Percentiles rank a stretch among this genome's conserved stretches.
Conservation (phyloP, 2,888 invertebrate genomes). For the Sussaba pulchella region DNA sequence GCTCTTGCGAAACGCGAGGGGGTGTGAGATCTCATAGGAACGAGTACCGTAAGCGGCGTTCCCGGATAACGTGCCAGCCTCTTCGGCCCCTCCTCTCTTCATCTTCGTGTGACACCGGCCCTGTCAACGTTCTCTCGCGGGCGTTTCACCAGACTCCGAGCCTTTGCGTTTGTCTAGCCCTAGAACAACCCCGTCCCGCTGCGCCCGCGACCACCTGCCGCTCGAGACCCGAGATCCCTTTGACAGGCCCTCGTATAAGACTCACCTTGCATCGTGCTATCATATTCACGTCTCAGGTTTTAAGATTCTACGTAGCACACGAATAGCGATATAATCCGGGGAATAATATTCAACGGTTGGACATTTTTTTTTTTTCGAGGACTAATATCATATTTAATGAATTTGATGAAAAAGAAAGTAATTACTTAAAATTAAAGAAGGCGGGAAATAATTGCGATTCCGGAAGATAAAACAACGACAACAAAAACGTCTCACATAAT, state of each 20-base stretch:
- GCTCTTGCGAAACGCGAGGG: conserved; percentile 42
- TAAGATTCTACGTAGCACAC: neutral
- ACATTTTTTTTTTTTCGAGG: neutral
- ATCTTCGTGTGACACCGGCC: conserved; percentile 58
- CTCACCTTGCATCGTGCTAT: conserved; percentile 31
- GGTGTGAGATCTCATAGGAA: conserved; percentile 6
- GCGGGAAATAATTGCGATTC: no score
- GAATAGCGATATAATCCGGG: neutral
- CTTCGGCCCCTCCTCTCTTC: neutral
- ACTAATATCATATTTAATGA: neutral
- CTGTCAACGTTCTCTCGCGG: conserved; percentile 60
- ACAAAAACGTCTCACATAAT: no score
- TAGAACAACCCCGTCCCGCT: conserved; percentile 31
- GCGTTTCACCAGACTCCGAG: conserved; percentile 46
- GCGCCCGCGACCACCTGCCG: conserved; percentile 62
- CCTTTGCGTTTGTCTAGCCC: conserved; percentile 51
- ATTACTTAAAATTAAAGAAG: no score
- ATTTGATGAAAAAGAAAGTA: no score
- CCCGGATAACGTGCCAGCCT: conserved; percentile 52
- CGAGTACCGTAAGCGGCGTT: conserved; percentile 47
- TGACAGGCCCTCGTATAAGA: conserved; percentile 64
- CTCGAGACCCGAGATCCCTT: conserved; percentile 57
- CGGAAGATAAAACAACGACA: no score
- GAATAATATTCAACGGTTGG: neutral
- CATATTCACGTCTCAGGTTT: conserved; percentile 10